Evolutionary conservation across 2,797 vertebrate species (phyloP), one percentile per base, ranked within the genome.

Genomic region (Sebastes itinus): DNA sequence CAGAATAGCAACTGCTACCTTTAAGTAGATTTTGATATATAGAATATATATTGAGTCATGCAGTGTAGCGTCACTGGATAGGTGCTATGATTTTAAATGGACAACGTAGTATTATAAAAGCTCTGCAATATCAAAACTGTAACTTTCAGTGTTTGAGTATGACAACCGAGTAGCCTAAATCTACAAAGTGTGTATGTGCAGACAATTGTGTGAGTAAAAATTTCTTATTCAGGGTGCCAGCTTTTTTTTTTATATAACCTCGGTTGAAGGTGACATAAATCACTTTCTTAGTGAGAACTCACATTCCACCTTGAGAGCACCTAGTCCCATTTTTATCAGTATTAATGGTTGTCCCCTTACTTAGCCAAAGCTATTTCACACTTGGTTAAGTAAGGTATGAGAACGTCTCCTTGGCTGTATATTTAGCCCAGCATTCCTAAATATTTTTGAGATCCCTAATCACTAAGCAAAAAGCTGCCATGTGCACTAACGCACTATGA

Each of bases 361-460:
- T 96, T 96, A 95, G 93, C 96, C 93, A 94, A 95, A 96, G 95
- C 95, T 95, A 96, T 96, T 96, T 96, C 96, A 96, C 96, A 96
- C 95, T 95, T 96, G 95, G 96, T 96, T 96, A 96, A 92, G 87
- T 92, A 75, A 88, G 80, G 91, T 94, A 95, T 94, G 94, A 95
- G 95, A 95, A 94, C 83, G 93, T 96, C 95, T 95, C 94, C 92
- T 87, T 91, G 92, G 93, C 92, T 94, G 92, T 95, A 95, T 94
- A 94, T 95, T 95, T 94, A 93, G 92, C 85, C 52, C 42, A 76
- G 84, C 91, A 90, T 93, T 94, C 94, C 94, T 94, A 95, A 96
- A 96, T 94, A 95, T 95, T 96, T 95, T 92, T 49, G 6, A 94
- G 93, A 93, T 92, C 80, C 86, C 90, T 95, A 95, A 95, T 95